Percentiles rank a stretch among this genome's conserved stretches.
phyloP scores from a whole-genome alignment of 1,140 invertebrate genomes.

The Solen grandis region DNA sequence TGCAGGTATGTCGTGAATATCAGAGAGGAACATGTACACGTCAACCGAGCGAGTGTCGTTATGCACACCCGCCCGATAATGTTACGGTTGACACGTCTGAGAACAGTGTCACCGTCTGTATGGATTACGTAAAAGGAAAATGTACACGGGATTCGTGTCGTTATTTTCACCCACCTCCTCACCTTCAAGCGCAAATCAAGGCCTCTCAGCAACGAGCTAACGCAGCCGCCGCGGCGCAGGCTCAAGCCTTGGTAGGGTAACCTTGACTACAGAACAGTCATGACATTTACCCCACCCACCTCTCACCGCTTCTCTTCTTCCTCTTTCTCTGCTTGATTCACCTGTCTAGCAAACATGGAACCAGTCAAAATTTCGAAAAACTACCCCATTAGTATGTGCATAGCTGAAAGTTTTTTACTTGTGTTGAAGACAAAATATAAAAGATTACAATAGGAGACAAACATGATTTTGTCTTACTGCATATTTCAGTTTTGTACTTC shows the following conservation, averaged over 20 bases:
- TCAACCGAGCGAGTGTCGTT: slow-evolving; percentile 97
- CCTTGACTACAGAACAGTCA: slow-evolving; percentile 53
- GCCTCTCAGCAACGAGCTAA: slow-evolving; percentile 91
- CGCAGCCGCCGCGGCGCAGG: slow-evolving; percentile 82
- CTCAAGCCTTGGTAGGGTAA: slow-evolving; percentile 86
- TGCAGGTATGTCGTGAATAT: slow-evolving; percentile 98
- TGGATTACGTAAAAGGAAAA: slow-evolving; percentile 98
- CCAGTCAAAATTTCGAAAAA: too few relatives aligned
- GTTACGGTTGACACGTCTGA: slow-evolving; percentile 91
- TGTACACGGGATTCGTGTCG: slow-evolving; percentile 95
- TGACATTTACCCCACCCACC: slow-evolving; percentile 13
- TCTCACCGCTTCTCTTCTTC: slow-evolving; percentile 41
- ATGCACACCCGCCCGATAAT: slow-evolving; percentile 97
- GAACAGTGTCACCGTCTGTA: slow-evolving; percentile 97
- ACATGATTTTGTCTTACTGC: too few relatives aligned
- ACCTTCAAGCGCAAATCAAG: slow-evolving; percentile 99
- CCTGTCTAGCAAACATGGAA: too few relatives aligned
- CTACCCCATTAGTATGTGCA: too few relatives aligned
- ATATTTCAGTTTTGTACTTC: too few relatives aligned
- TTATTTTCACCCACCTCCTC: slow-evolving; percentile 87
- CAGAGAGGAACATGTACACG: slow-evolving; percentile 98
- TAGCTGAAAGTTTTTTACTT: too few relatives aligned
- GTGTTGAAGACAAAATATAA: too few relatives aligned
- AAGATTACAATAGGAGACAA: too few relatives aligned
- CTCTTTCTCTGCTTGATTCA: slow-evolving; percentile 4